Evolutionary conservation across 1,140 invertebrate genomes (phyloP).

Genomic region (Megalonaias nervosa): DNA sequence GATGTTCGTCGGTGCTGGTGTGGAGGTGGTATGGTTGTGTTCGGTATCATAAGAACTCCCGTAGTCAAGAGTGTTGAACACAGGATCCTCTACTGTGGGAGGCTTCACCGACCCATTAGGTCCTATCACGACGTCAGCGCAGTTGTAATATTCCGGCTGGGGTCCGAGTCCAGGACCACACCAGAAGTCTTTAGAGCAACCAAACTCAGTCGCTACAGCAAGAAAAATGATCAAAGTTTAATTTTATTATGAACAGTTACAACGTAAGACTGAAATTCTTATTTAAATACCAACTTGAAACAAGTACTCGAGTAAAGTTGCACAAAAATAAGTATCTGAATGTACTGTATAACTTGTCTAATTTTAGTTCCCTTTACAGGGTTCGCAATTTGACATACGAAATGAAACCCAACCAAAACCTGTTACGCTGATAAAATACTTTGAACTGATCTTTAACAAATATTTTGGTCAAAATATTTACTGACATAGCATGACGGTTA

Average conservation of each 20-base stretch:
- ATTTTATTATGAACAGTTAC: not conserved
- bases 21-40: not conserved
- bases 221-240: not conserved
- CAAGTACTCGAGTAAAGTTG: not conserved
- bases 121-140: slow-evolving; percentile 35
- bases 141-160: slow-evolving; percentile 30
- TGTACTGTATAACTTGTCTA: not conserved
- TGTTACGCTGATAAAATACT: too few species aligned
- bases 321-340: not conserved
- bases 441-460: too few species aligned
- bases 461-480: too few species aligned
- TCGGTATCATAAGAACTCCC: slow-evolving; percentile 29
- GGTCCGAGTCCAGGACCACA: slow-evolving; percentile 25
- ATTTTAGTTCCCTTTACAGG: too few species aligned
- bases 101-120: slow-evolving; percentile 22
- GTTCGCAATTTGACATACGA: too few species aligned
- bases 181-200: slow-evolving; percentile 27
- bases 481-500: too few species aligned
- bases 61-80: slow-evolving; percentile 17
- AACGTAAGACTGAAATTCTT: not conserved
- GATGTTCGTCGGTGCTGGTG: not conserved
- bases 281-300: not conserved
- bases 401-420: too few species aligned
- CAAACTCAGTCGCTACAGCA: slow-evolving; percentile 7
- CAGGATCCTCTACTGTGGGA: slow-evolving; percentile 20